Base-by-base conservation (phyloP, 2,888 invertebrate genomes). In the Apotomis turbidana region DNA sequence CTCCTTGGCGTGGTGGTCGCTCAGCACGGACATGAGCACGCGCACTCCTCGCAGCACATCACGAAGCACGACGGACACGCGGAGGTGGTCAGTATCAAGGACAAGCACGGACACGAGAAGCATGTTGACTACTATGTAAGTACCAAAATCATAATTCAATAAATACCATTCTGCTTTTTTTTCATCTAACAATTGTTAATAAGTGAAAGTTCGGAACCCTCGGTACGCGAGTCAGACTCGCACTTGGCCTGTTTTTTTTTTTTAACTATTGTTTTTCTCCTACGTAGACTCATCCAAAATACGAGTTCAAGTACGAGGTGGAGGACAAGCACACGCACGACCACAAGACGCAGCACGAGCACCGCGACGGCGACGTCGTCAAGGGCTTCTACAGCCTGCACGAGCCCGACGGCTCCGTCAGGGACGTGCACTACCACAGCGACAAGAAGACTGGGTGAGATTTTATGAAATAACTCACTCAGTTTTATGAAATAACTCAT, bases 331-430 rank as follows among this genome's bases (percentile, higher is more conserved):
- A 86, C 80, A 94, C 93, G 67, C 90, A 91, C 41, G 93, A 94
- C 83, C 82, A 86, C 79, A 91, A 93, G 83, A 80, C 81, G 74
- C 91, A 91, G 82, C 85, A 88, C 67, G 94, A 94, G 83, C 85
- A 87, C 73, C 88, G 90, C 71, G 90, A 93, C 82, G 95, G 95
- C 9, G 93, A 95, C 80, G 90, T 87, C 62, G 95, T 95, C 69
- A 90, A 93, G 79, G 95, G 95, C 9, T 80, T 93, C 79, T 95
- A 95, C 83, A 89, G 88, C 10, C 84, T 94, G 68, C 91, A 93
- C 76, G 91, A 94, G 78, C 91, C 94, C 57, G 93, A 92, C 59
- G 94, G 94, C 74, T 90, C 93, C 77, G 81, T 90, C 76, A 82
- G 87, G 62, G 78, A 84, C 46, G 84, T 87, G 0, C 80, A 87